These are phyloP conservation scores for Phania funesta DNA, from an alignment of 2,888 invertebrate species.

Conservation along the genomic window DNA sequence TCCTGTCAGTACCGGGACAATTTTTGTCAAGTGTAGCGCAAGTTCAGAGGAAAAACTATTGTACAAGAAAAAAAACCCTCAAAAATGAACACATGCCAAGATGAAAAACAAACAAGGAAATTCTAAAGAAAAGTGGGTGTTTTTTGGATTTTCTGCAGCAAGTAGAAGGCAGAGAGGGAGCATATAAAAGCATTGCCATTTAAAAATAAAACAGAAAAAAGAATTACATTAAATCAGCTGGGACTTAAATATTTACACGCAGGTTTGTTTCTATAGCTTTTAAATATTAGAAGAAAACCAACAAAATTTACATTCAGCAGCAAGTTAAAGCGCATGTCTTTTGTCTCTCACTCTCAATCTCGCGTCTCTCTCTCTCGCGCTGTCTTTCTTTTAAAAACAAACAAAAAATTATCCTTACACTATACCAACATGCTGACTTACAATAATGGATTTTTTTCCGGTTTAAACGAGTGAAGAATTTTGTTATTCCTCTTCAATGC, in stretches of 20 bases:
- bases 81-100: conserved; percentile 43
- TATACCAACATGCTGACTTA: conserved; percentile 18
- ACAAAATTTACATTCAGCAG: not conserved
- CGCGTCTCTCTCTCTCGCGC: not conserved
- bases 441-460: conserved; percentile 62
- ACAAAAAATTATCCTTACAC: not conserved
- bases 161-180: not conserved
- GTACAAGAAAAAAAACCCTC: conserved; percentile 18
- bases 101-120: conserved; percentile 21
- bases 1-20: conserved; percentile 60
- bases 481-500: conserved; percentile 69
- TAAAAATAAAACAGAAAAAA: not conserved
- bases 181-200: conserved; percentile 22
- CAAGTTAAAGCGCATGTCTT: not conserved
- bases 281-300: not conserved
- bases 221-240: conserved; percentile 40
- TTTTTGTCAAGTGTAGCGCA: conserved; percentile 63
- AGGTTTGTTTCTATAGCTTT: conserved; percentile 7
- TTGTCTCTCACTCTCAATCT: not conserved
- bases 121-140: conserved; percentile 41
- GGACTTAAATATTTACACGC: conserved; percentile 21
- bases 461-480: conserved; percentile 66
- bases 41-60: conserved; percentile 60
- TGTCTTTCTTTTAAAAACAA: not conserved
- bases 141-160: not conserved